Evolutionary conservation across 2,797 vertebrate species (phyloP), one percentile per base, ranked within the genome.

Genomic region (Serranus cabrilla): DNA sequence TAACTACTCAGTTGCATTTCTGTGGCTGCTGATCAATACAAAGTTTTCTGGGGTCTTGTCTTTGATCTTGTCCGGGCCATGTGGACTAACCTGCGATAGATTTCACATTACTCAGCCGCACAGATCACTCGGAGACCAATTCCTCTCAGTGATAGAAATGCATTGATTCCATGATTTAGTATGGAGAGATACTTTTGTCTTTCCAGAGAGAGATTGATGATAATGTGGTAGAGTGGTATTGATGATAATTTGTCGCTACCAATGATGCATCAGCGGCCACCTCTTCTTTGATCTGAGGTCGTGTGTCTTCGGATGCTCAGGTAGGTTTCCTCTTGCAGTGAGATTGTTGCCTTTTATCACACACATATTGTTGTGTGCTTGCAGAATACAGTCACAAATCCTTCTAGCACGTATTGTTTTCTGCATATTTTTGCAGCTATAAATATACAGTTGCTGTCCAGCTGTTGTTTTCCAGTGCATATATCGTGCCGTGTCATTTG

Each of bases 81-180:
- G 75, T 70, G 78, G 83, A 87, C 84, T 90, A 89, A 90, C 90
- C 90, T 82, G 79, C 14, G 34, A 93, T 93, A 71, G 91, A 93
- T 93, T 94, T 91, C 82, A 76, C 91, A 93, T 93, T 93, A 92
- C 80, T 93, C 90, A 87, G 71, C 87, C 58, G 31, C 89, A 76
- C 71, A 82, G 82, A 90, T 88, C 87, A 82, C 76, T 74, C 5
- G 84, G 64, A 78, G 83, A 86, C 80, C 87, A 65, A 85, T 91
- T 90, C 84, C 81, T 91, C 91, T 71, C 72, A n/a, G 73, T 77
- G 83, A 87, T 85, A 86, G 90, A 83, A 89, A 84, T 40, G 72
- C 83, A 93, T 93, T 63, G 92, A 93, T 91, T 90, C 84, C 43
- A 46, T 58, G 84, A 91, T 93, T 92, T 87, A 91, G 86, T 83